Percentiles rank a stretch among this genome's conserved stretches.
These are phyloP conservation scores for Hoplostethus mediterraneus DNA, from an alignment of 2,797 vertebrate genomes.

Conservation along the genomic window DNA sequence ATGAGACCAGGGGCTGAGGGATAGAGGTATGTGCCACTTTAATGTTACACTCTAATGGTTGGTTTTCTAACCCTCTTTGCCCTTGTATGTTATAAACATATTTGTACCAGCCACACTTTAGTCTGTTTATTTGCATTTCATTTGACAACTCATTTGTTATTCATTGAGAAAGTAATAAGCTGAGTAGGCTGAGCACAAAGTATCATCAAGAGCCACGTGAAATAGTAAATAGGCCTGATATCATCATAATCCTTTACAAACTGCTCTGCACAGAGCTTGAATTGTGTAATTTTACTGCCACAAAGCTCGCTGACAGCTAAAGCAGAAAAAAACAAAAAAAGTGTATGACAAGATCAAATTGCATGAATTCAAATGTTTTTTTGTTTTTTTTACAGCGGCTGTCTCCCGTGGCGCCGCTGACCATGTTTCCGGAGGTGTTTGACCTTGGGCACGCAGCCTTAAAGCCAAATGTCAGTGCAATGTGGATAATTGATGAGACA, in stretches of 20 bases:
- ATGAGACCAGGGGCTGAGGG: conserved; percentile 41
- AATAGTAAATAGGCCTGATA: conserved; percentile 78
- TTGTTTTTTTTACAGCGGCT: conserved; percentile 1
- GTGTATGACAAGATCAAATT: conserved; percentile 38
- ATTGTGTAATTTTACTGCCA: conserved; percentile 55
- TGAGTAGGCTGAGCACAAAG: conserved; percentile 70
- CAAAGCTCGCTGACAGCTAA: conserved; percentile 33
- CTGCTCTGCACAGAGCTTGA: conserved; percentile 57
- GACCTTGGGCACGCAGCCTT: conserved; percentile 35
- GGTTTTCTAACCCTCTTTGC: conserved; percentile 47
- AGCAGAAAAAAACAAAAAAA: conserved; percentile 25
- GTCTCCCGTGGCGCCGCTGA: background rate
- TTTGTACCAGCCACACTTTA: conserved; percentile 51
- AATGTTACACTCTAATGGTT: conserved; percentile 50
- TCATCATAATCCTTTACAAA: conserved; percentile 78
- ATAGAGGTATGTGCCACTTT: conserved; percentile 37
- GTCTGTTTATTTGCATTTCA: conserved; percentile 76
- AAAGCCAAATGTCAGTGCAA: conserved; percentile 22
- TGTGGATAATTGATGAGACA: conserved; percentile 90
- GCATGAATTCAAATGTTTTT: conserved; percentile 19
- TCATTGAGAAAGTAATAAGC: conserved; percentile 79
- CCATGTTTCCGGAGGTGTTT: conserved; percentile 54
- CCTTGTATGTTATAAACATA: conserved; percentile 51
- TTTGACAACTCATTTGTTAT: conserved; percentile 78
- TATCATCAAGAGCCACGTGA: conserved; percentile 77